Evolutionary conservation across 2,888 invertebrate species (phyloP), one percentile per base, ranked within the genome.

Genomic region (Alcis repandata): DNA sequence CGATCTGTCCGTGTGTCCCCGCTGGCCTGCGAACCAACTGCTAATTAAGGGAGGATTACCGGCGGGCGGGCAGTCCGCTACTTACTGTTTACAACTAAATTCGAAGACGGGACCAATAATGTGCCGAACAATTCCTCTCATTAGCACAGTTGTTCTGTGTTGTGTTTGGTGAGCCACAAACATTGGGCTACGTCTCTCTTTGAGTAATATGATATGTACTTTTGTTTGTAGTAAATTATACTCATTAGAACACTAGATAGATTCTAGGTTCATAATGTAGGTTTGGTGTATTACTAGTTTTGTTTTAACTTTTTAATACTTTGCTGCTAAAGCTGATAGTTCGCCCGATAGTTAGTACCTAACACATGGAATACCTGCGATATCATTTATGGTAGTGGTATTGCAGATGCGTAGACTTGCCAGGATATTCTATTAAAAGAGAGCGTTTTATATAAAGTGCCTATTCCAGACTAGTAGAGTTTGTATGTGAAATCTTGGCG

Each of bases 31-130:
- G 84, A 80, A 86, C 86, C 86, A 85, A 85, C 89, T 88, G 86
- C 88, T 93, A 93, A 93, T 93, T 92, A 93, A 88, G 86, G 82
- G 83, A 77, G 92, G 92, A 92, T 92, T 92, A 92, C 89, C 80
- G 86, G 83, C 87, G 79, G 83, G 82, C 85, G 85, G 83, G 80
- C 84, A 65, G 83, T 79, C 85, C 79, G 82, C 86, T 88, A 86
- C 89, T 91, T 87, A 85, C 87, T 88, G 90, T 89, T 89, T 87
- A 88, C 90, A 87, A 86, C 88, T 83, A 82, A 80, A 84, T 85
- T 85, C 86, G 82, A 88, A 91, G 90, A 89, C 88, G 89, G 87
- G 87, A 84, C 90, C 88, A 87, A 89, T 89, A 90, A 88, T 84
- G 82, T 79, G 79, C 81, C 78, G 78, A 81, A 86, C 84, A 83